A percentile compares a stretch with the other conserved stretches of the same genome.
Evolutionary conservation across 2,888 invertebrate species (phyloP).

Genomic region (Carpatolechia fugitivella): DNA sequence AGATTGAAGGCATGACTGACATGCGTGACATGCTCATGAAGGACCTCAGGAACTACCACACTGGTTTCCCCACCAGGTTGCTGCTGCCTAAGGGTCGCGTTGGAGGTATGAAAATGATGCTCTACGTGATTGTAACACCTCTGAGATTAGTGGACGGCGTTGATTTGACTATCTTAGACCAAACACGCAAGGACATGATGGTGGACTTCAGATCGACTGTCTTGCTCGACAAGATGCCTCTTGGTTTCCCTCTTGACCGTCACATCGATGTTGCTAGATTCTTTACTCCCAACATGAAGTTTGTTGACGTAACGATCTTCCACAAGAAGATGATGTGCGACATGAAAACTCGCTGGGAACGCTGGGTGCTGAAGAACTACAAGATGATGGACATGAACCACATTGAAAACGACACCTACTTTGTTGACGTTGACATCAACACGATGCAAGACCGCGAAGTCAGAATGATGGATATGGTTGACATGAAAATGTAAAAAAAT

Average conservation of each 20-base stretch:
- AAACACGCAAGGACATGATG: constrained; percentile 62
- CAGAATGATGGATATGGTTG: not conserved
- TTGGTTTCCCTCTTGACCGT: constrained; percentile 88
- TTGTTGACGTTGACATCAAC: constrained; percentile 47
- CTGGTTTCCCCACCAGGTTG: constrained; percentile 85
- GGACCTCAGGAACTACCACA: constrained; percentile 71
- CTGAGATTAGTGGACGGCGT: constrained; percentile 64
- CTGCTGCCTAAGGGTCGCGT: constrained; percentile 84
- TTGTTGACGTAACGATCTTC: constrained; percentile 82
- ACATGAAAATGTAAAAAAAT: constrained; percentile 1
- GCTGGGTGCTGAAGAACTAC: constrained; percentile 58
- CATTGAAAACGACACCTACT: constrained; percentile 45
- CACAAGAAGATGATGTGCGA: constrained; percentile 76
- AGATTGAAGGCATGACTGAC: constrained; percentile 77
- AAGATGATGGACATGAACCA: constrained; percentile 50
- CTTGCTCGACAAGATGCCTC: constrained; percentile 80
- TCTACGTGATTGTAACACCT: constrained; percentile 82
- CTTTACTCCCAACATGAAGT: constrained; percentile 83
- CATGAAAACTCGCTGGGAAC: constrained; percentile 66
- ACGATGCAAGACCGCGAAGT: constrained; percentile 22
- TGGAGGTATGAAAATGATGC: constrained; percentile 82
- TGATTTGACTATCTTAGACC: constrained; percentile 55
- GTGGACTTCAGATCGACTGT: constrained; percentile 62
- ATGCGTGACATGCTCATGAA: constrained; percentile 51
- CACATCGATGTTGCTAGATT: constrained; percentile 78